Conservation (phyloP, 2,113 vertebrate genomes). For the Thomomys bottae region DNA sequence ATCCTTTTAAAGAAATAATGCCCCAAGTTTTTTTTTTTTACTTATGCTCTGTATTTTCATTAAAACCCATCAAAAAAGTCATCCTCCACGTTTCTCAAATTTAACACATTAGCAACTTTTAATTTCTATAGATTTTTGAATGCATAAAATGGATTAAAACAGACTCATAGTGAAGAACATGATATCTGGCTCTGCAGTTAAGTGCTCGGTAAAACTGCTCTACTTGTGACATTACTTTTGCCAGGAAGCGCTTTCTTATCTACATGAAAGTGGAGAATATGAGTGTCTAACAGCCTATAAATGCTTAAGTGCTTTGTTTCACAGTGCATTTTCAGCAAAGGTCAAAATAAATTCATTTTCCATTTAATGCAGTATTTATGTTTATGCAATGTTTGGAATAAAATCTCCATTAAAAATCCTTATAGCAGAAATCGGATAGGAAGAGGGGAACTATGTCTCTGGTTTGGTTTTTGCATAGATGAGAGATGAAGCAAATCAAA, state of each 20-base stretch:
- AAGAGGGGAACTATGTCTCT: constrained; percentile 55
- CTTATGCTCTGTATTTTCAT: constrained; percentile 56
- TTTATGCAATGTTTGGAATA: constrained; percentile 74
- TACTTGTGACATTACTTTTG: constrained; percentile 75
- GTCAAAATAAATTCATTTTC: constrained; percentile 87
- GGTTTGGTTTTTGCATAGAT: constrained; percentile 14
- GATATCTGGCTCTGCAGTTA: constrained; percentile 65
- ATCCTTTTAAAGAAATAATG: constrained; percentile 36
- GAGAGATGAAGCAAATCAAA: constrained; percentile 17
- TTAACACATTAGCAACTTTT: constrained; percentile 60
- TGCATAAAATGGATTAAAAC: constrained; percentile 54
- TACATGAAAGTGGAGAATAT: constrained; percentile 80
- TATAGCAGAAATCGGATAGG: not conserved
- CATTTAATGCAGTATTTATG: constrained; percentile 78
- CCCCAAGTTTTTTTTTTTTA: constrained; percentile 22
- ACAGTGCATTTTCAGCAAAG: constrained; percentile 86
- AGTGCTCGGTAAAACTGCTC: constrained; percentile 80
- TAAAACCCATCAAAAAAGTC: constrained; percentile 53
- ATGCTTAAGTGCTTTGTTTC: constrained; percentile 87
- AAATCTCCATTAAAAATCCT: constrained; percentile 73
- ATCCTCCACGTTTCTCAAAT: constrained; percentile 52
- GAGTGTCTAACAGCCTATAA: constrained; percentile 84
- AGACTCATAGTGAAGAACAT: constrained; percentile 47
- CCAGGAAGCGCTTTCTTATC: constrained; percentile 81
- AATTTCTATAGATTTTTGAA: constrained; percentile 64